These are phyloP conservation scores for Tragelaphus imberbis DNA, from an alignment of 2,113 vertebrate species.

Conservation along the genomic window DNA sequence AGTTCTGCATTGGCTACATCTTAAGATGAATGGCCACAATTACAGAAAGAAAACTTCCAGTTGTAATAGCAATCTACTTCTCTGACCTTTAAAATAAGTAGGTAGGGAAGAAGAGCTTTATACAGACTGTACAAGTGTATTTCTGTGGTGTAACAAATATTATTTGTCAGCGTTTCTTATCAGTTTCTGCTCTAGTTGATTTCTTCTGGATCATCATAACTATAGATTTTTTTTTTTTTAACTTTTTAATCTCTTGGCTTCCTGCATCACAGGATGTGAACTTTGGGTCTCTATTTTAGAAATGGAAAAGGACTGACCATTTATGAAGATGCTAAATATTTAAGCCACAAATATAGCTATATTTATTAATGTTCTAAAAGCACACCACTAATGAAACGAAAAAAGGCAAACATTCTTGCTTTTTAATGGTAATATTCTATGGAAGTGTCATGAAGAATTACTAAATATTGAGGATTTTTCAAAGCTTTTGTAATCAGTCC, in stretches of 20 bases:
- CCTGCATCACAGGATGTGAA: neutral
- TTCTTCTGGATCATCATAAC: neutral
- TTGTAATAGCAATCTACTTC: neutral
- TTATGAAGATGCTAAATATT: conserved; percentile 40
- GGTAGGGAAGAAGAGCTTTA: conserved; percentile 24
- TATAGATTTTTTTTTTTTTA: neutral
- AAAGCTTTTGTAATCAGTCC: neutral
- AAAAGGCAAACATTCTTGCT: neutral
- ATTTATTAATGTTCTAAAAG: neutral
- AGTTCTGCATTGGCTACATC: conserved; percentile 51
- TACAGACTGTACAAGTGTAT: neutral
- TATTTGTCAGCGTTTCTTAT: conserved; percentile 42
- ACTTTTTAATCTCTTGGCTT: conserved; percentile 31
- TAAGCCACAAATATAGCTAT: neutral
- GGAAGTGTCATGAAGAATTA: conserved; percentile 2
- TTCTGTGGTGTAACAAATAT: conserved; percentile 20
- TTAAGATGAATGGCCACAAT: conserved; percentile 48
- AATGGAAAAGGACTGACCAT: neutral
- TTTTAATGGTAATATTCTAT: conserved; percentile 36
- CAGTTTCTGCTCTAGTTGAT: neutral
- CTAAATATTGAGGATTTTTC: neutral
- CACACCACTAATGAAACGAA: neutral
- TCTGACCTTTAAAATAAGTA: conserved; percentile 23
- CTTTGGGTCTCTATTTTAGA: neutral
- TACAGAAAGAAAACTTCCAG: conserved; percentile 11